Base-by-base conservation (phyloP, 2,113 vertebrate genomes). In the Oplegnathus fasciatus region DNA sequence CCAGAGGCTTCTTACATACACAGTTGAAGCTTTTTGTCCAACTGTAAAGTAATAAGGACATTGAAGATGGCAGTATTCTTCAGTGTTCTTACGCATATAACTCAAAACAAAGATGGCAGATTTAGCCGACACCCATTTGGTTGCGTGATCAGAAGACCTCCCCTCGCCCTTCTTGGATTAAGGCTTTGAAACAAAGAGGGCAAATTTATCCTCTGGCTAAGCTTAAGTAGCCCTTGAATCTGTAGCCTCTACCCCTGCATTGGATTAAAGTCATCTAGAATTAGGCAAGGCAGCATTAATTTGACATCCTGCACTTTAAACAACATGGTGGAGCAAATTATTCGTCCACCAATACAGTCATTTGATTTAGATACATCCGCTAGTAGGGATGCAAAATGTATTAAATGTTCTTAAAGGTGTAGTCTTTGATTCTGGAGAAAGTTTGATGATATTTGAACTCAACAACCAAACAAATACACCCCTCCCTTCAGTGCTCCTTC, bases 251-350 rank as follows among this genome's bases (percentile, higher is more conserved):
- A 24, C 24, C 57, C 76, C 64, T 61, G 75, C 69, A 50, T 40
- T 75, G 82, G 92, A 93, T 94, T 94, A 86, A 84, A 87, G 66
- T 75, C 60, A 65, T 86, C n/a, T 78, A 72, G 75, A 62, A 73
- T 85, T 65, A 88, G 34, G 18, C 37, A 65, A 66, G n/a, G 20
- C 1, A 48, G 44, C 34, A 74, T 78, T 86, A 11, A 72, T 80
- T 65, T 46, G 34, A 69, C 42, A 72, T 64, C 40, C 42, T 58
- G 46, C 26, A 20, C 58, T 72, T 83, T 52, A 80, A 74, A 34
- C 73, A 50, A 34, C 37, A 44, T 48, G n/a, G 9, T 26, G 37
- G 34, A 24, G 15, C 7, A 57, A 74, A 18, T 57, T n/a, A 46
- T 84, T 37, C 42, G 71, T 78, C 46, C 34, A 70, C 37, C 71